phyloP scores from a whole-genome alignment of 1,140 invertebrate species.

The Anadara kagoshimensis region DNA sequence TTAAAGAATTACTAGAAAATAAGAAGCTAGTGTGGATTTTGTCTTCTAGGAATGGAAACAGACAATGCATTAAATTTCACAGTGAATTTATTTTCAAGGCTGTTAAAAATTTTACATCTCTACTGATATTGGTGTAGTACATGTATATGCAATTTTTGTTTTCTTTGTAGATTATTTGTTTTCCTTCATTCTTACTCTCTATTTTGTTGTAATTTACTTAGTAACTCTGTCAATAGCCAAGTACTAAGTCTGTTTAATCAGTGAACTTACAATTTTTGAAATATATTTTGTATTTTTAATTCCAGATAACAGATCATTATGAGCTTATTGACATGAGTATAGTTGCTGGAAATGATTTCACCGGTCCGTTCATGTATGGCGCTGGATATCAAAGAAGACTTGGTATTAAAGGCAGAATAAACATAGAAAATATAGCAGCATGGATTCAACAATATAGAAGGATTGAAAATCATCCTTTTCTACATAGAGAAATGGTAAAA shows the following conservation, averaged over 20 bases:
- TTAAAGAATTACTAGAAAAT: too few relatives aligned
- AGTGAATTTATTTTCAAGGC: too few relatives aligned
- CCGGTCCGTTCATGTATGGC: slow-evolving; percentile 46
- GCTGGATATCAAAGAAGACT: slow-evolving; percentile 37
- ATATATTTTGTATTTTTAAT: slow-evolving; percentile 9
- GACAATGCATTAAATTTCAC: too few relatives aligned
- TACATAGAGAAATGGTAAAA: slow-evolving; percentile 56
- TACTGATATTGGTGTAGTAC: too few relatives aligned
- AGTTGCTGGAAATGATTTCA: slow-evolving; percentile 69
- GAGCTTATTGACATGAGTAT: slow-evolving; percentile 64
- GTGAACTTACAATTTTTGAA: slow-evolving; percentile 7
- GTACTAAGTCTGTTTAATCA: not conserved
- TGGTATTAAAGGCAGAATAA: slow-evolving; percentile 44
- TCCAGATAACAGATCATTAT: slow-evolving; percentile 56
- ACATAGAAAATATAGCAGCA: slow-evolving; percentile 54
- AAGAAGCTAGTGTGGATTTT: too few relatives aligned
- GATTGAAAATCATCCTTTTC: slow-evolving; percentile 58
- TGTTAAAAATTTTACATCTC: too few relatives aligned
- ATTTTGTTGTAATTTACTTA: not conserved
- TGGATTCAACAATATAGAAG: slow-evolving; percentile 55
- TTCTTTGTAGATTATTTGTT: too few relatives aligned
- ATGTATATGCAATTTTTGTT: too few relatives aligned
- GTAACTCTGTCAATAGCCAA: not conserved
- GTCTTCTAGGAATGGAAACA: too few relatives aligned
- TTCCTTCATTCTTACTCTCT: not conserved